Base-by-base conservation (phyloP, 2,888 invertebrate genomes). In the Flabesymbios commensalis region DNA sequence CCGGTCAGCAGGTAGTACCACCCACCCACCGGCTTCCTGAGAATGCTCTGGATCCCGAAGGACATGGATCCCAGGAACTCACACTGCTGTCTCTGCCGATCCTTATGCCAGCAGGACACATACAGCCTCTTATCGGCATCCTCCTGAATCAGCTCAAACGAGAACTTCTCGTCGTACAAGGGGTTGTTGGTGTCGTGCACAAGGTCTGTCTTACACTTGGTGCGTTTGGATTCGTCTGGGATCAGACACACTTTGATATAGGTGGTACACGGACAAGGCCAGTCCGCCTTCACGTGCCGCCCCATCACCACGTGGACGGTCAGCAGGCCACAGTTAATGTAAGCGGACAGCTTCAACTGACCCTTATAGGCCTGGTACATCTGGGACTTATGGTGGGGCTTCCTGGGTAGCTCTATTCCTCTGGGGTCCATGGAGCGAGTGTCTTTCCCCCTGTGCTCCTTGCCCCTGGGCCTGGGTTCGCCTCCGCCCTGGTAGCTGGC, bases 1-100 rank as follows among this genome's bases (percentile, higher is more conserved):
- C 88, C 88, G 51, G 88, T 87, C 77, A 90, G 88, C 75, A 92
- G 86, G 82, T 88, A 89, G 84, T 88, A 91, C 73, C 89, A 88
- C 75, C 91, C 91, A 22, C 19, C 22, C 29, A 17, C 49, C 33
- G 57, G 48, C 33, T 59, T 59, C 19, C 24, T 49, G 4, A 29
- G 39, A 47, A 68, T 61, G 87, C 91, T 88, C 84, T 89, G 89
- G 76, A 94, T 86, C 74, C 92, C 90, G 85, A 94, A 92, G 84
- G 93, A 92, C 89, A 92, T 90, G 84, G 93, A 94, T 87, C 94
- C 94, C 85, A 94, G 86, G 84, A 94, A 91, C 85, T 94, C 93
- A 87, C 93, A 94, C 39, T 54, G 47, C 10, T 28, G 10, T 14
- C 49, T 28, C 26, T 10, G 14, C 28, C 10, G 49, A 19, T 49